phyloP scores from a whole-genome alignment of 2,888 invertebrate species.

The Sclerodermus sp. region DNA sequence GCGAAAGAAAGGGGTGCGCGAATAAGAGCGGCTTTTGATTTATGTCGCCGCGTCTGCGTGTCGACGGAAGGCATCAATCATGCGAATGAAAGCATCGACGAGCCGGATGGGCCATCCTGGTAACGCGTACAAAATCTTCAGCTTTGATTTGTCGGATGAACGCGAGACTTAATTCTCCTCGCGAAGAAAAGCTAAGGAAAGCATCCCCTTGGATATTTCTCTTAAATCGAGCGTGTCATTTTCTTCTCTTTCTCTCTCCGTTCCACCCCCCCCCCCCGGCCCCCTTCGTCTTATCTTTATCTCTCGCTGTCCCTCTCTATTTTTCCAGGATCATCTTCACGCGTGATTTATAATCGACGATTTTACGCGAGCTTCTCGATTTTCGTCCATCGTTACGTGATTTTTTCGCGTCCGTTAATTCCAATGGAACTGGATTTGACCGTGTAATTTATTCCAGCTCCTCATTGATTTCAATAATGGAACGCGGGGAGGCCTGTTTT shows the following conservation, averaged over 20 bases:
- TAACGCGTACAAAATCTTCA: slow-evolving; percentile 17
- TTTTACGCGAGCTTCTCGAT: no score
- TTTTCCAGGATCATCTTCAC: no score
- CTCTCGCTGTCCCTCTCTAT: no score
- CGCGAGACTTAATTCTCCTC: background rate
- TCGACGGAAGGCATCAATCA: slow-evolving; percentile 43
- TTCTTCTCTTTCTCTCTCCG: slow-evolving; percentile 7
- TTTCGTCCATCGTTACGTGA: no score
- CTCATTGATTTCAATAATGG: no score
- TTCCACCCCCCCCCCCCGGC: background rate
- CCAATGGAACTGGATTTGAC: no score
- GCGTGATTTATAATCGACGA: no score
- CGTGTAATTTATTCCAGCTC: no score
- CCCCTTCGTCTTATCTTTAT: no score
- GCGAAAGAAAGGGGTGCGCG: slow-evolving; percentile 21
- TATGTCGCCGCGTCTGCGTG: slow-evolving; percentile 39
- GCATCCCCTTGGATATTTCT: slow-evolving; percentile 1
- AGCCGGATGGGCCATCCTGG: slow-evolving; percentile 12
- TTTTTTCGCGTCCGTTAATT: no score
- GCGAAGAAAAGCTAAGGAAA: background rate
- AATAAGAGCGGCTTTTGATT: slow-evolving; percentile 36
- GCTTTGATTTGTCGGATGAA: slow-evolving; percentile 23
- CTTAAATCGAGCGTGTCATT: no score
- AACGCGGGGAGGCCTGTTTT: no score
- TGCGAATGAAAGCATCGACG: slow-evolving; percentile 22